Base-by-base conservation (phyloP, 2,113 vertebrate species). In the Hirundichthys speculiger region DNA sequence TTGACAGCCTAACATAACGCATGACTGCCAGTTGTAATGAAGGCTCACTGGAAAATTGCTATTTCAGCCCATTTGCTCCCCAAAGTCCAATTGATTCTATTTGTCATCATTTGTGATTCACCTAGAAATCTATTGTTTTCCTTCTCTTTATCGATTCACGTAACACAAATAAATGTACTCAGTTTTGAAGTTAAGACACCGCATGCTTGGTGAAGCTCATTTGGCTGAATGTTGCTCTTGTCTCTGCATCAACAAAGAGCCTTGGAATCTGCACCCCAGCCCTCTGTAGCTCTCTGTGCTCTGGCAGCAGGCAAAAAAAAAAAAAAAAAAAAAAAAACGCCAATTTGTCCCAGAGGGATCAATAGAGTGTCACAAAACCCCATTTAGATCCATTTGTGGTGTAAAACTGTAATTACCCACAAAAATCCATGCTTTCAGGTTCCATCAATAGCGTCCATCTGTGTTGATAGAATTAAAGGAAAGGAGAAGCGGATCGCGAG, bases 321-420 rank as follows among this genome's bases (percentile, higher is more conserved):
- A 73, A 83, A 68, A 64, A 48, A 60, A 73, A 83, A 68, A 63
- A 45, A 66, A 79, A 83, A 77, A 64, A 82, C 69, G 77, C 64
- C 74, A 79, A 80, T 80, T 83, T 72, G 69, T 60, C 58, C 68
- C 79, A 61, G 24, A 41, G 73, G 30, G 82, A 88, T 88, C 84
- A 85, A 88, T 89, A 77, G 54, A 61, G 70, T 69, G 70, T 75
- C 71, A 79, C 67, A 16, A 85, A 86, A 89, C 83, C 42, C 77
- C 85, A 85, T 89, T 88, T 86, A 83, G 82, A 84, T 83, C 84
- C 82, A 89, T 89, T 82, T 89, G 86, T 72, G 78, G 84, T 69
- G 56, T 82, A 70, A 86, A 88, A 77, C 75, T 78, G 80, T 88
- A 85, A 89, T 88, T 80, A 89, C 82, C 72, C 64, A 64, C 73